Evolutionary conservation across 2,888 invertebrate genomes (phyloP), one percentile per base, ranked within the genome.

Genomic region (Uropetala carovei): DNA sequence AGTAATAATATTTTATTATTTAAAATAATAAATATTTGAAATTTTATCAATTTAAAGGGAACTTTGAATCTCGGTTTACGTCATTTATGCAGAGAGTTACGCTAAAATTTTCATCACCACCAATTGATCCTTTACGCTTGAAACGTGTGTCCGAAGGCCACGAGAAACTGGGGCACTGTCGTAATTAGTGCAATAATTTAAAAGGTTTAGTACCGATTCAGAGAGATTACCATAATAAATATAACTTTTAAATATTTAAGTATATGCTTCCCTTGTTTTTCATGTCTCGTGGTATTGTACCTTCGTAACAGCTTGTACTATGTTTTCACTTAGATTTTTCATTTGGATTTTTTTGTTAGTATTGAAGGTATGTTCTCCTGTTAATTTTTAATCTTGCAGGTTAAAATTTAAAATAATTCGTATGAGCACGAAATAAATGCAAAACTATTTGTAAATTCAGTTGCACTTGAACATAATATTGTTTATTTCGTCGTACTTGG

Each of bases 71-170:
- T 75, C 27, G n/a, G n/a, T 75, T 75, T 75, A 22, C 18, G n/a
- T 85, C 43, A 43, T 43, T 10, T 22, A 58, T 22, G 18, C 0
- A 58, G n/a, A 64, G 16, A n/a, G 89, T 89, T 89, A 43, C 43
- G 43, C n/a, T 89, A 60, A 89, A 64, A 43, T 89, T 89, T 89
- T 89, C 89, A 89, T 89, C 14, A 89, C 11, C 68, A 64, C 68
- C 64, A 89, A 89, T 89, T 89, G 89, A 89, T 89, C 68, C 89
- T 89, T 64, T 89, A 75, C 68, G 89, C 64, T 89, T 68, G 89
- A 89, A 89, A 89, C 89, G 89, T 89, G 89, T 89, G 89, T 64
- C 89, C 64, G 64, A 18, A 43, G 89, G 89, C 89, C 89, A 89
- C 89, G 89, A 89, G 89, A 89, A 89, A 43, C 22, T 89, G 64